Evolutionary conservation across 2,113 vertebrate genomes (phyloP).

Genomic region (Halichoerus grypus): DNA sequence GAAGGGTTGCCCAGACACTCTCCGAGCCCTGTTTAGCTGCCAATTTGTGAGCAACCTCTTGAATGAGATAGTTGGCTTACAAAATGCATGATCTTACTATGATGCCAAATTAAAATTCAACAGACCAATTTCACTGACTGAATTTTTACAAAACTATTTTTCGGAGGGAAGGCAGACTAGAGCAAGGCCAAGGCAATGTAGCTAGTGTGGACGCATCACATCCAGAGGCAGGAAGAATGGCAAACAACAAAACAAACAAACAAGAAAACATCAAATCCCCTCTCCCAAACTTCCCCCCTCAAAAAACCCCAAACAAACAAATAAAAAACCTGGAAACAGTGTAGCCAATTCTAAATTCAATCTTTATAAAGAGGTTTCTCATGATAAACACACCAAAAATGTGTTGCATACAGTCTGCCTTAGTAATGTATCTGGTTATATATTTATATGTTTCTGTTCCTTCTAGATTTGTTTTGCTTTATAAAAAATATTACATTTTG

Average conservation of each 20-base stretch:
- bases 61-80: neutral
- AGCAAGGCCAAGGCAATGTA: neutral
- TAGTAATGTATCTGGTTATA: constrained; percentile 6
- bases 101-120: neutral
- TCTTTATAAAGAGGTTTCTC: constrained; percentile 25
- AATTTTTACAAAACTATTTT: constrained; percentile 44
- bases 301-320: neutral
- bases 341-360: neutral
- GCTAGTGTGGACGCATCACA: neutral
- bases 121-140: neutral
- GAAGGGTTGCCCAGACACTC: neutral
- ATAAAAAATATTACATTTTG: constrained; percentile 70
- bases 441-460: constrained; percentile 66
- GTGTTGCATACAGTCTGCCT: neutral
- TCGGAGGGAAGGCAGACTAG: neutral
- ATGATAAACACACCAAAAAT: neutral
- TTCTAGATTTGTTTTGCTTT: constrained; percentile 68
- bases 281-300: neutral
- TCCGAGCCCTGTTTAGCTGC: neutral
- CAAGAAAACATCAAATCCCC: neutral
- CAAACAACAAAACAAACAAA: neutral
- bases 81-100: constrained; percentile 9
- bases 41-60: neutral
- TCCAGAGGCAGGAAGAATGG: neutral
- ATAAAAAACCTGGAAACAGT: neutral